Evolutionary conservation across 2,113 vertebrate species (phyloP), one percentile per base, ranked within the genome.

Genomic region (Burhinus oedicnemus): DNA sequence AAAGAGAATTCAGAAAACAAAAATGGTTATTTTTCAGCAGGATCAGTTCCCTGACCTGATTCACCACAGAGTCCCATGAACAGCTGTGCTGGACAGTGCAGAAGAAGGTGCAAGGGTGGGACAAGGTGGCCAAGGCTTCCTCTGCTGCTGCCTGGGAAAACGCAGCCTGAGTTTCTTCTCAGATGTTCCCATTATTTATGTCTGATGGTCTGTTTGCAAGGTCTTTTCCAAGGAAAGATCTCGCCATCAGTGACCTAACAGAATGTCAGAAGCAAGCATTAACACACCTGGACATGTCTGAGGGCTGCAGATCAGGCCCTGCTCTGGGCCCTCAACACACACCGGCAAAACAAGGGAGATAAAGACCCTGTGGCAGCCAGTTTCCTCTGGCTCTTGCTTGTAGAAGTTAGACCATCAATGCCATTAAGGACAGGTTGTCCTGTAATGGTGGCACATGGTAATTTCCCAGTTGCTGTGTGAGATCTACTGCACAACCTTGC

Each of bases 1-100:
- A 82, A 71, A 93, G 80, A 92, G 36, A 89, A 83, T 79, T 91
- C 89, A 94, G 84, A 78, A 94, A 76, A 89, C 12, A 91, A 81
- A 87, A 91, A 64, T 54, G 54, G n/a, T 51, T 91, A 30, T 93
- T 96, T 86, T 85, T 91, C 72, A 90, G 57, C 49, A 75, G 72
- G 65, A 79, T 87, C 69, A 15, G 34, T 88, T 89, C 52, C 57
- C 52, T 7, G 61, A 55, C 34, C 65, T 45, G 40, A 15, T 60
- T 64, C 65, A 20, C 40, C 2, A 3, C 65, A 64, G 1, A 3
- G 47, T 34, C 6, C 34, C 20, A 22, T 0, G 2, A 75, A 27
- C 13, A 84, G 55, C 29, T 78, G 58, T 66, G 89, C 51, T 77
- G 68, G 55, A 42, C 47, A 52, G 61, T 6, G 42, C 18, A 61